Evolutionary conservation across 2,113 vertebrate genomes (phyloP), one percentile per base, ranked within the genome.

Genomic region (Xiphophorus maculatus): DNA sequence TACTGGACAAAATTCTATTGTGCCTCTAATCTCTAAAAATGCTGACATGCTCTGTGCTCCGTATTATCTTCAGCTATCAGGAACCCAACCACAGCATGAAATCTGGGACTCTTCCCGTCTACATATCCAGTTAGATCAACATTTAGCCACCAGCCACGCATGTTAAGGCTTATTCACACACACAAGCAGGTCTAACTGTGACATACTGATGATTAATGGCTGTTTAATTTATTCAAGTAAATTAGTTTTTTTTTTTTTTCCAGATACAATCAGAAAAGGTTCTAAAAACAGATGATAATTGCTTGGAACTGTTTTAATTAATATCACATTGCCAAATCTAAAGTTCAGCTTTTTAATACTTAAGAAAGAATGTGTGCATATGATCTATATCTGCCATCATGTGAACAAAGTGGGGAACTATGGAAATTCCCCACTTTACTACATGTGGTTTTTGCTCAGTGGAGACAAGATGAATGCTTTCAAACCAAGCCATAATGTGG

Each of bases 21-120:
- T 93, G 77, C 42, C 30, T 74, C 74, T 93, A 93, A 94, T 91
- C 93, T 90, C 82, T 69, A 54, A 88, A 94, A 92, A 87, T 63
- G 88, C 93, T 93, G 94, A 93, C 93, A 85, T 82, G 87, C 84
- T 92, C 88, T 90, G 89, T 87, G 77, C 84, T 87, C 84, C 79
- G 76, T 86, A 84, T 92, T 92, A 91, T 91, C 92, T 90, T 89
- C 85, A 84, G 93, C 85, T 71, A 75, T 78, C 87, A 66, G 63
- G 86, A 74, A 83, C 87, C 79, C 77, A 86, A 88, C 84, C 77
- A 88, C 77, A 87, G 86, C 84, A 87, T 86, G 76, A 87, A 88
- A 87, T 91, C 83, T 84, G 80, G 83, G 71, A 64, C 77, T 85
- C 83, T 87, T 90, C 84, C 40, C 65, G 89, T 90, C 85, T 86